A percentile compares a stretch with the other conserved stretches of the same genome.
phyloP scores from a whole-genome alignment of 2,888 invertebrate species.

The Drosophila affinis region DNA sequence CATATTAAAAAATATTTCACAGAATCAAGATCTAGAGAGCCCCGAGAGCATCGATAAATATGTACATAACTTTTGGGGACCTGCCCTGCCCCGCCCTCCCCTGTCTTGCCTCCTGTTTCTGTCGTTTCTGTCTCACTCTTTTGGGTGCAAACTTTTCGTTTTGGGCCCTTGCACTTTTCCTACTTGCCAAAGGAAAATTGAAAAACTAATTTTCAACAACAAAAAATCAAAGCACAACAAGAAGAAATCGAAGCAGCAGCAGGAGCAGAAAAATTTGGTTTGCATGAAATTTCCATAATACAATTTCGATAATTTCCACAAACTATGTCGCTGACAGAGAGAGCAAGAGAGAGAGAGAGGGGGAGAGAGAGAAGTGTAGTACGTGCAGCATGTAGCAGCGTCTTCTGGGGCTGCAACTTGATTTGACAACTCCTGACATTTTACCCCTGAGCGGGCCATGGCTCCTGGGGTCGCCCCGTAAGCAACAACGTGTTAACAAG shows the following conservation, averaged over 20 bases:
- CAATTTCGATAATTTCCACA: conserved; percentile 74
- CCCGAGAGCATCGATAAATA: conserved; percentile 46
- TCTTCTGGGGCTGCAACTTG: conserved; percentile 37
- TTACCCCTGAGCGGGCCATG: not conserved
- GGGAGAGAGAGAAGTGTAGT: conserved; percentile 11
- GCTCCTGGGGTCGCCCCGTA: not conserved
- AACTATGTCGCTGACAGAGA: conserved; percentile 50
- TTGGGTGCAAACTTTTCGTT: conserved; percentile 42
- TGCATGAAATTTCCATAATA: conserved; percentile 78
- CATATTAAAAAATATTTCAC: conserved; percentile 51
- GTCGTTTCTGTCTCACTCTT: conserved; percentile 32
- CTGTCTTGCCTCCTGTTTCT: conserved; percentile 30
- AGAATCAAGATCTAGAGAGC: conserved; percentile 8
- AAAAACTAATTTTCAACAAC: conserved; percentile 72
- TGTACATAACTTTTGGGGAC: conserved; percentile 62
- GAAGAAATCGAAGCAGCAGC: conserved; percentile 5
- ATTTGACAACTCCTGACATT: conserved; percentile 33
- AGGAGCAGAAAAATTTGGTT: conserved; percentile 50
- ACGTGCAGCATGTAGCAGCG: not conserved
- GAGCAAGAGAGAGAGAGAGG: conserved; percentile 10
- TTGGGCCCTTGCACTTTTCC: conserved; percentile 39
- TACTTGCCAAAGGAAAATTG: conserved; percentile 54
- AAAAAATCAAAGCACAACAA: conserved; percentile 57
- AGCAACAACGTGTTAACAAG: conserved; percentile 52
- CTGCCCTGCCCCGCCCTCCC: no score